Evolutionary conservation across 2,888 invertebrate genomes (phyloP).

Genomic region (Barypeithes pellucidus): DNA sequence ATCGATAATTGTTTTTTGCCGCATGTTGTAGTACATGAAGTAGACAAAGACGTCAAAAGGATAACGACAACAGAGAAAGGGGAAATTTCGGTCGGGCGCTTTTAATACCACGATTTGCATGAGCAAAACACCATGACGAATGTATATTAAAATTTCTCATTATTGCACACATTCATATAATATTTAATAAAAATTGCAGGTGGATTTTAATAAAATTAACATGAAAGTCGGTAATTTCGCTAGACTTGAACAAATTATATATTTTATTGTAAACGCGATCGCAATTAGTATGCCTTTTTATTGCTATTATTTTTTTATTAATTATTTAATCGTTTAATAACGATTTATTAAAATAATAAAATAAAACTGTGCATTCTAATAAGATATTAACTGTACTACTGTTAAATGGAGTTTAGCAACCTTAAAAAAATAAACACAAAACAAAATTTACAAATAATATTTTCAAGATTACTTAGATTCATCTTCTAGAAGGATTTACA

Average conservation of each 20-base stretch:
- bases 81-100: no score
- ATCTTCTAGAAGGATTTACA: no score
- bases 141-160: constrained; percentile 50
- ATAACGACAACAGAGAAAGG: no score
- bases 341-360: constrained; percentile 41
- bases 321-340: constrained; percentile 42
- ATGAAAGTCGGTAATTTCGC: constrained; percentile 49
- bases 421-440: no score
- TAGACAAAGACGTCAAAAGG: no score
- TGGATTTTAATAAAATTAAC: constrained; percentile 45
- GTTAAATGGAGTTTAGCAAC: no score
- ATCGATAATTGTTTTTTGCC: no score
- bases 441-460: no score
- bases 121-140: constrained; percentile 46
- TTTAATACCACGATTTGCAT: constrained; percentile 50
- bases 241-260: constrained; percentile 54
- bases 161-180: constrained; percentile 42
- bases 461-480: no score
- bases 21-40: no score
- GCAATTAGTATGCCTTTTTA: constrained; percentile 34
- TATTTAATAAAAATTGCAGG: constrained; percentile 48
- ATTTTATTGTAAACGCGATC: constrained; percentile 50
- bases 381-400: neutral
- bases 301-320: constrained; percentile 46
- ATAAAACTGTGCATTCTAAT: constrained; percentile 18